A percentile compares a stretch with the other conserved stretches of the same genome.
These are phyloP conservation scores for Cheilosia vernalis DNA, from an alignment of 2,888 invertebrate species.

Conservation along the genomic window DNA sequence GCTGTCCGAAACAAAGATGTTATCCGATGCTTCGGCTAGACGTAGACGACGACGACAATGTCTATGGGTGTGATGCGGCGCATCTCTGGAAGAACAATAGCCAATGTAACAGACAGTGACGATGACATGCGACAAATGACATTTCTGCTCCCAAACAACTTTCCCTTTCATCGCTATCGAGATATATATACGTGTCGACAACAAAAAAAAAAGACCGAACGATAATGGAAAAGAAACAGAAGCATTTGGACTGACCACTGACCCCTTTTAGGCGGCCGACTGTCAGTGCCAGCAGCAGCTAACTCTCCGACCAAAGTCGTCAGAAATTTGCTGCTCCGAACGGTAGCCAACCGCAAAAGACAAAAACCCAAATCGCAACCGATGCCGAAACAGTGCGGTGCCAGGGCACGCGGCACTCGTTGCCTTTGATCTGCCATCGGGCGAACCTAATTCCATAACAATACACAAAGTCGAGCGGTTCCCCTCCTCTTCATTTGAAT, in stretches of 20 bases:
- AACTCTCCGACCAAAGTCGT: too few relatives aligned
- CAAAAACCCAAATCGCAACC: not conserved
- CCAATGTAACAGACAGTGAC: constrained; percentile 16
- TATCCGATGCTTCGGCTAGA: constrained; percentile 21
- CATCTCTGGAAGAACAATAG: constrained; percentile 29
- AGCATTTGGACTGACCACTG: constrained; percentile 48
- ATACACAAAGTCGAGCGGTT: constrained; percentile 26
- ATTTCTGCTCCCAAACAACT: constrained; percentile 10
- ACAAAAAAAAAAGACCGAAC: not conserved
- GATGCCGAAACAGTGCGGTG: not conserved
- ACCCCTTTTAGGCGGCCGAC: constrained; percentile 56
- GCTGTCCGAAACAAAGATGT: constrained; percentile 26
- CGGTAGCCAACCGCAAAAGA: constrained; percentile 41
- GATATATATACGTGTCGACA: not conserved
- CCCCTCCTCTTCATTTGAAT: constrained; percentile 7
- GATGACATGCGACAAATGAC: constrained; percentile 39
- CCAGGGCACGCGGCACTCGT: constrained; percentile 55
- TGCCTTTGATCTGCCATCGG: constrained; percentile 64
- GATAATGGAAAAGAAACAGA: not conserved
- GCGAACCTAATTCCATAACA: constrained; percentile 48
- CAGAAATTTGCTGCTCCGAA: constrained; percentile 3
- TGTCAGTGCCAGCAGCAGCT: constrained; percentile 22
- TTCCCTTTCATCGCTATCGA: constrained; percentile 45
- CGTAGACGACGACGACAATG: not conserved
- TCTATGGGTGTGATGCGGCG: not conserved